Conservation (phyloP, 1,140 invertebrate genomes). For the Sipha flava region DNA sequence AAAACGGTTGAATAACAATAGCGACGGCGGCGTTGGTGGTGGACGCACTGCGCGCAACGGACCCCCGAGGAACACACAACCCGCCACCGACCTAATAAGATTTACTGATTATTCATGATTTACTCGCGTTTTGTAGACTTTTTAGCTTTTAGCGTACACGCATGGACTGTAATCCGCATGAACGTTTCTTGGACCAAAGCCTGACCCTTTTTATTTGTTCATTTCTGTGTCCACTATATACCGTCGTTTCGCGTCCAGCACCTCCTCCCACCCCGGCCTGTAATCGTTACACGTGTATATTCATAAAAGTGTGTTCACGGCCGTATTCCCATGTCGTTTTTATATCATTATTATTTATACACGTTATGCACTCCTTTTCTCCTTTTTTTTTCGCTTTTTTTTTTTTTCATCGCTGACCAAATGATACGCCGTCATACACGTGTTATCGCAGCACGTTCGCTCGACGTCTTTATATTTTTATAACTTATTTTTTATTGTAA, state of each 20-base stretch:
- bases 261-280: no score
- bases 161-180: constrained; percentile 15
- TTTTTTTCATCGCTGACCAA: background rate
- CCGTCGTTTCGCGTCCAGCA: background rate
- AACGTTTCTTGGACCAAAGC: constrained; percentile 28
- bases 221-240: background rate
- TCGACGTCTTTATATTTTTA: background rate
- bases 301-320: no score
- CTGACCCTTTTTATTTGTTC: constrained; percentile 24
- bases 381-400: background rate
- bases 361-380: background rate
- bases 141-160: constrained; percentile 25
- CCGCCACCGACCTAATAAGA: constrained; percentile 15
- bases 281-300: no score
- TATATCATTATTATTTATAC: no score
- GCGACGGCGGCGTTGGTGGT: background rate
- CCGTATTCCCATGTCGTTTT: background rate
- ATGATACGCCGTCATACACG: background rate
- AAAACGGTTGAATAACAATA: constrained; percentile 29
- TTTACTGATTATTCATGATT: constrained; percentile 32
- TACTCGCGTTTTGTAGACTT: constrained; percentile 27
- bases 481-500: background rate
- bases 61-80: constrained; percentile 1
- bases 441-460: no score
- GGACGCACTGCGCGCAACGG: background rate